phyloP scores from a whole-genome alignment of 2,797 vertebrate genomes.

The Triplophysa yarkandensis region DNA sequence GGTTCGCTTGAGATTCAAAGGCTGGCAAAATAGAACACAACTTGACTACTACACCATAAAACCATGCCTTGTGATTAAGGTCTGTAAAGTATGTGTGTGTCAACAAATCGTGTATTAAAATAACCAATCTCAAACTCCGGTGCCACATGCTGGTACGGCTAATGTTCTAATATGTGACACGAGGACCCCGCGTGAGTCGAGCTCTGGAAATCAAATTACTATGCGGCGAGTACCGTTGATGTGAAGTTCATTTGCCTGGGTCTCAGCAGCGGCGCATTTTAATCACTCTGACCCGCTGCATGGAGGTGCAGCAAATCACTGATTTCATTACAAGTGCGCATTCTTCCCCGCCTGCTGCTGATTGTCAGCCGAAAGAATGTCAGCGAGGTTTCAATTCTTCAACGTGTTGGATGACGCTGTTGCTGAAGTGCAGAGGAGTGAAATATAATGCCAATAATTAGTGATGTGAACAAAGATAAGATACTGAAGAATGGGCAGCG shows the following conservation, averaged over 20 bases:
- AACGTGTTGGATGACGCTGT: constrained; percentile 29
- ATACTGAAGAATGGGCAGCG: constrained; percentile 41
- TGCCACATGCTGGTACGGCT: constrained; percentile 15
- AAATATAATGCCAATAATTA: constrained; percentile 51
- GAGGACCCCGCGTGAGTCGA: constrained; percentile 15
- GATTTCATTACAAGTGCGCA: constrained; percentile 58
- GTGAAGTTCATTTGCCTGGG: constrained; percentile 51
- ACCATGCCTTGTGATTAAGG: neutral
- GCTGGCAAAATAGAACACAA: neutral
- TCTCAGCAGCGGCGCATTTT: constrained; percentile 46
- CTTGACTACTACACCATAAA: neutral
- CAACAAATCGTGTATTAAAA: constrained; percentile 16
- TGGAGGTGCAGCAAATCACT: constrained; percentile 55
- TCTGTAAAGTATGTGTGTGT: constrained; percentile 7
- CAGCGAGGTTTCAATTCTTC: constrained; percentile 40
- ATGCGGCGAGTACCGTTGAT: constrained; percentile 37
- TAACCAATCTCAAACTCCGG: neutral
- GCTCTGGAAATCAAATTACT: constrained; percentile 51
- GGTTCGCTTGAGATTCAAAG: constrained; percentile 18
- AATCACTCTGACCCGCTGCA: constrained; percentile 55
- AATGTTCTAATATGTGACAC: constrained; percentile 31
- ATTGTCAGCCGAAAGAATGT: constrained; percentile 47
- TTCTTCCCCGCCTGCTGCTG: constrained; percentile 41
- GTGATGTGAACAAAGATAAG: constrained; percentile 49
- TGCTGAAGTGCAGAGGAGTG: constrained; percentile 17